Percentiles rank a stretch among this genome's conserved stretches.
Conservation (phyloP, 2,113 vertebrate genomes). For the Prionailurus bengalensis region DNA sequence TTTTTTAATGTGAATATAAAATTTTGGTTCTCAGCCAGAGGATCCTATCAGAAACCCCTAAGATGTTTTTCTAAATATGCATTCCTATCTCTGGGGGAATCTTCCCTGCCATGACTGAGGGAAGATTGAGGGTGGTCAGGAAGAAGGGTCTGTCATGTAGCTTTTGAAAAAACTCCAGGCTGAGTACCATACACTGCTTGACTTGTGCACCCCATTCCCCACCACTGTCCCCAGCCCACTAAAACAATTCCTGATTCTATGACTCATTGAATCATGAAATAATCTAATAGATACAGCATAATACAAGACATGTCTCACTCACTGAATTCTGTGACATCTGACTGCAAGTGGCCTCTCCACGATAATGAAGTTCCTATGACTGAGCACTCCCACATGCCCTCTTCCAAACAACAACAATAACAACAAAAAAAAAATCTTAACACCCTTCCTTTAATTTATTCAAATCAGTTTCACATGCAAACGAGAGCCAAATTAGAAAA, state of each 20-base stretch:
- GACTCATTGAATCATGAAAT: constrained; percentile 62
- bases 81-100: neutral
- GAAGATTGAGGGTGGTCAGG: neutral
- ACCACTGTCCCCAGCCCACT: neutral
- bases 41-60: neutral
- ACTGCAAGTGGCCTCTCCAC: neutral
- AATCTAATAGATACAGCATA: neutral
- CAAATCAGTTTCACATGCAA: constrained; percentile 33
- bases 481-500: constrained; percentile 63
- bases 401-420: neutral
- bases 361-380: neutral
- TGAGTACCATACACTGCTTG: neutral
- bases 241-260: constrained; percentile 45
- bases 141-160: neutral
- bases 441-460: constrained; percentile 3
- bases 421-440: neutral
- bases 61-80: neutral
- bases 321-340: constrained; percentile 40
- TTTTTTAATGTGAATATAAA: neutral
- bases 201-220: neutral
- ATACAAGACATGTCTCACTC: constrained; percentile 2
- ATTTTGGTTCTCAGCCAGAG: neutral
- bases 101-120: neutral
- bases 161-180: neutral
- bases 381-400: neutral